A percentile compares a stretch with the other conserved stretches of the same genome.
phyloP scores from a whole-genome alignment of 1,140 invertebrate species.

The Ostrea denselamellosa region DNA sequence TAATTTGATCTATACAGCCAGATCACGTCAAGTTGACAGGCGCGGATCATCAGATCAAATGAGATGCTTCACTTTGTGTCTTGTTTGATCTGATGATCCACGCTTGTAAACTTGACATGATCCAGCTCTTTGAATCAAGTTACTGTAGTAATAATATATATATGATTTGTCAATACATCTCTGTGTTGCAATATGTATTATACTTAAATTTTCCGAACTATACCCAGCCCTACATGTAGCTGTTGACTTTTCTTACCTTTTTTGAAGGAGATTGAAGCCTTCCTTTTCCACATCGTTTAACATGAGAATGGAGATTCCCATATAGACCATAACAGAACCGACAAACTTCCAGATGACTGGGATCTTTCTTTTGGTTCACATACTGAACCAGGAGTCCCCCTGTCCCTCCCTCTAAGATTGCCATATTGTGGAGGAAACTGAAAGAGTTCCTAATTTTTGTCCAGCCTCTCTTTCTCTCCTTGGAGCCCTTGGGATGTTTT shows the following conservation, averaged over 20 bases:
- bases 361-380: background rate
- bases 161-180: too few relatives aligned
- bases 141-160: too few relatives aligned
- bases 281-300: background rate
- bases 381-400: background rate
- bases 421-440: slow-evolving; percentile 1
- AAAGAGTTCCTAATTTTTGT: background rate
- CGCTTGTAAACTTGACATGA: too few relatives aligned
- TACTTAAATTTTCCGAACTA: too few relatives aligned
- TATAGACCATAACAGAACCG: background rate
- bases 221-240: too few relatives aligned
- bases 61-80: too few relatives aligned
- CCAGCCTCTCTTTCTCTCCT: background rate
- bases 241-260: background rate
- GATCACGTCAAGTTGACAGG: too few relatives aligned
- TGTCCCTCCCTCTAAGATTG: background rate
- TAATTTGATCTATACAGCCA: too few relatives aligned
- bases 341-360: background rate
- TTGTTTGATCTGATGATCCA: too few relatives aligned
- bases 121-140: too few relatives aligned
- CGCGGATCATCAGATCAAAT: too few relatives aligned
- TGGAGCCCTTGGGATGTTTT: background rate
- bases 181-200: too few relatives aligned
- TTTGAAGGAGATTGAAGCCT: background rate
- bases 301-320: background rate